A percentile compares a stretch with the other conserved stretches of the same genome.
Conservation (phyloP, 2,888 invertebrate genomes). For the Acleris cristana region DNA sequence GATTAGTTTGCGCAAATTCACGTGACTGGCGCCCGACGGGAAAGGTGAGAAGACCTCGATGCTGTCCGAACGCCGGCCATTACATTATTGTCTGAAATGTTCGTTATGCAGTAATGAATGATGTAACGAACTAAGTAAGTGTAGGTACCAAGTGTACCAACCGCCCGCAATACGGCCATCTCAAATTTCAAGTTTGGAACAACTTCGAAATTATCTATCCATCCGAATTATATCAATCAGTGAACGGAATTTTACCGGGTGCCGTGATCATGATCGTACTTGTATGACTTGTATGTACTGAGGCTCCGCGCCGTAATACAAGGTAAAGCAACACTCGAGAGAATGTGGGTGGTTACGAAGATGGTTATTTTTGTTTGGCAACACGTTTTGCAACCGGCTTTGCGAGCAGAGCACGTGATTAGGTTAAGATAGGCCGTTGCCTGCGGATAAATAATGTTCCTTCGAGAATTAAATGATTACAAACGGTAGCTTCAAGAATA, state of each 20-base stretch:
- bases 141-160: background rate
- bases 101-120: slow-evolving; percentile 23
- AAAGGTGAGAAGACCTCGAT: slow-evolving; percentile 37
- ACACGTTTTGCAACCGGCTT: slow-evolving; percentile 43
- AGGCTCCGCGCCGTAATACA: slow-evolving; percentile 9
- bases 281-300: slow-evolving; percentile 1
- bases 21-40: slow-evolving; percentile 38
- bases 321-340: slow-evolving; percentile 28
- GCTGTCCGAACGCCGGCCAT: slow-evolving; percentile 15
- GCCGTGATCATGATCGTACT: background rate
- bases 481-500: slow-evolving; percentile 4
- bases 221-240: slow-evolving; percentile 22
- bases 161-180: slow-evolving; percentile 13
- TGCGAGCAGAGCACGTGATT: slow-evolving; percentile 43
- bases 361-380: slow-evolving; percentile 51
- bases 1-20: slow-evolving; percentile 53
- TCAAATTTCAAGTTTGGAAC: slow-evolving; percentile 22
- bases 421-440: slow-evolving; percentile 6
- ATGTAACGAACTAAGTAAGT: slow-evolving; percentile 26
- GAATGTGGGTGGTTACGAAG: slow-evolving; percentile 49
- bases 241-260: slow-evolving; percentile 10
- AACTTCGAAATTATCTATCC: slow-evolving; percentile 10
- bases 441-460: slow-evolving; percentile 4
- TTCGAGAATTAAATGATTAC: slow-evolving; percentile 10
- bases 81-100: slow-evolving; percentile 26